Evolutionary conservation across 2,797 vertebrate species (phyloP), one percentile per base, ranked within the genome.

Genomic region (Syngnathus rostellatus): DNA sequence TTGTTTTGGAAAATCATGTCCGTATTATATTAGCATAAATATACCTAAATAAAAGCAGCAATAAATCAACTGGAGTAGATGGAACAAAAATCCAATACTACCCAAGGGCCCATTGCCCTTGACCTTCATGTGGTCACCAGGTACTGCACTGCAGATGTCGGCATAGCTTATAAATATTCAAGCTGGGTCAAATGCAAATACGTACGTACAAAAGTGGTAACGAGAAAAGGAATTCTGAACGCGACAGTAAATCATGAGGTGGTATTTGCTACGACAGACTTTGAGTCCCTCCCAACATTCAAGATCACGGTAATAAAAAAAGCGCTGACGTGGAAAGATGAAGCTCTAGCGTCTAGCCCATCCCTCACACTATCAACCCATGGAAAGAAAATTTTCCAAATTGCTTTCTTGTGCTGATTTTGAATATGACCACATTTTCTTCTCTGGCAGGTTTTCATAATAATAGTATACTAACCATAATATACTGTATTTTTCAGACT

Each of bases 251-350:
- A 85, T 75, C 66, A 71, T 40, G 51, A 17, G 37, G 53, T 74
- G 72, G 60, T 63, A 72, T 12, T 67, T 43, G 64, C 50, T 53
- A 66, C 54, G 55, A 62, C 63, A 55, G 59, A 82, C 76, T 82
- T 64, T 70, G 72, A 85, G 63, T 46, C 76, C 59, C 68, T 76
- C n/a, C 63, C 73, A 72, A 83, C 68, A 70, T 65, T 72, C 67
- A 74, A 62, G 73, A 83, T 84, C 64, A 77, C 69, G 63, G 75
- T 70, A 65, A 81, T 88, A 85, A 85, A 87, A 70, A 85, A 87
- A 70, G 53, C 9, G 41, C 39, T 72, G 73, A 71, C 69, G 72
- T 72, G 68, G 55, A 75, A 80, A 80, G 69, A 76, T 73, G 69
- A 50, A 74, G 74, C 63, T 79, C 41, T 46, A 74, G 75, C 75